Percentiles rank a stretch among this genome's conserved stretches.
Evolutionary conservation across 2,888 invertebrate species (phyloP).

Genomic region (Clivina fossor): DNA sequence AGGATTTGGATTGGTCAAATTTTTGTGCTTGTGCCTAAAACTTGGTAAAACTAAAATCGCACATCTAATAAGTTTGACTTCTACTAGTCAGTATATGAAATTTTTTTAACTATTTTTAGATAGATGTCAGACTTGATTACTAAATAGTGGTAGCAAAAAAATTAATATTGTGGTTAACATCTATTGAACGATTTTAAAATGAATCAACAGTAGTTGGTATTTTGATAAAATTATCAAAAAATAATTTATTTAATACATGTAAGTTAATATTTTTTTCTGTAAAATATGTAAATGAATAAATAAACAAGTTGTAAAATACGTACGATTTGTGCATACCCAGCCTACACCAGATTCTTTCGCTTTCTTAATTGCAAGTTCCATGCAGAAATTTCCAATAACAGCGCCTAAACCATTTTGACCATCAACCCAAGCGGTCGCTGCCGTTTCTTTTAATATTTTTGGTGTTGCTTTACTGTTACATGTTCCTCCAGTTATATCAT

Average conservation of each 20-base stretch:
- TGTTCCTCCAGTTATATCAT: slow-evolving; percentile 59
- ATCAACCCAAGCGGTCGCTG: slow-evolving; percentile 61
- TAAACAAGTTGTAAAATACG: slow-evolving; percentile 20
- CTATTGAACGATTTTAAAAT: no score
- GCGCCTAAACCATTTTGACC: slow-evolving; percentile 71
- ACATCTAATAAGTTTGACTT: no score
- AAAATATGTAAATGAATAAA: no score
- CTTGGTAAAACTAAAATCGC: no score
- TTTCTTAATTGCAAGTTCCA: slow-evolving; percentile 69
- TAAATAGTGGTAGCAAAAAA: neutral
- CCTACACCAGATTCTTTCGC: slow-evolving; percentile 69
- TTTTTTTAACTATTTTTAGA: neutral
- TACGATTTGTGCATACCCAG: slow-evolving; percentile 64
- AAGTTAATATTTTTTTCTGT: no score
- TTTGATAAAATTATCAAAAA: no score
- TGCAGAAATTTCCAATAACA: slow-evolving; percentile 64
- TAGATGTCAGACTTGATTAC: neutral
- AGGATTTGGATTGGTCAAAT: no score
- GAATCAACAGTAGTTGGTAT: no score
- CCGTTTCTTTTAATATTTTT: slow-evolving; percentile 60
- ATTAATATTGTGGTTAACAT: slow-evolving; percentile 4
- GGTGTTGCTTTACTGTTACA: slow-evolving; percentile 59
- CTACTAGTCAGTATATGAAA: no score
- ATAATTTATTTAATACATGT: no score
- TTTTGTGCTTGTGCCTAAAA: no score